Evolutionary conservation across 1,140 invertebrate genomes (phyloP).

Genomic region (Drosophila mauritiana): DNA sequence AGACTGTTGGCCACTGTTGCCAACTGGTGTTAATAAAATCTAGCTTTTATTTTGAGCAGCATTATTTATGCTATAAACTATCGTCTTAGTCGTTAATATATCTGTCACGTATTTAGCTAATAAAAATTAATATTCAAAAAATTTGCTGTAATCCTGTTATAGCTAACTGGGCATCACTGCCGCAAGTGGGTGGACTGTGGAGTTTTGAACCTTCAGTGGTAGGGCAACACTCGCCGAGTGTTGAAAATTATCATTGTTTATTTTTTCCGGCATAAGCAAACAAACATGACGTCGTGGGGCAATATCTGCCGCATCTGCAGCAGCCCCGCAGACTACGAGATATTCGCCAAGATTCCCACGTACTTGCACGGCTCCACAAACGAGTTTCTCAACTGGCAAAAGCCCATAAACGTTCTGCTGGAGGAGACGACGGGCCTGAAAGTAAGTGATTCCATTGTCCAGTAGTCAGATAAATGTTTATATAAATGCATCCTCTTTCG

Average conservation of each 20-base stretch:
- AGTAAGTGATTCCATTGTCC: slow-evolving; percentile 25
- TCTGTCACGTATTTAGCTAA: no score
- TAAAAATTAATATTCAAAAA: no score
- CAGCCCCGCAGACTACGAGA: slow-evolving; percentile 78
- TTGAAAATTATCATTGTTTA: slow-evolving; percentile 13
- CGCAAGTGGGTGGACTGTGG: neutral
- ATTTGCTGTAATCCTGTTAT: no score
- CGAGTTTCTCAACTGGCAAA: slow-evolving; percentile 80
- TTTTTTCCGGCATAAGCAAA: slow-evolving; percentile 22
- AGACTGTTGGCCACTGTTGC: neutral
- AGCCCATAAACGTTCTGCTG: slow-evolving; percentile 70
- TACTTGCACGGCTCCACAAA: slow-evolving; percentile 78
- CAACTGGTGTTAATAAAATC: neutral
- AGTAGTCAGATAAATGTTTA: no score
- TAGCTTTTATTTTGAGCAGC: neutral
- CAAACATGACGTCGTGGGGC: slow-evolving; percentile 69
- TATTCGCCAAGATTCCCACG: slow-evolving; percentile 80
- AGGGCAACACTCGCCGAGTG: slow-evolving; percentile 4
- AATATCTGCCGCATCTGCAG: slow-evolving; percentile 79
- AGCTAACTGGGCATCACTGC: neutral
- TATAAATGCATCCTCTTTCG: neutral
- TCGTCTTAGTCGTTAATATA: no score
- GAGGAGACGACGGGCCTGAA: slow-evolving; percentile 80
- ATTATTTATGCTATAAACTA: no score
- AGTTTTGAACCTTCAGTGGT: neutral